Evolutionary conservation across 2,888 invertebrate genomes (phyloP).

Genomic region (Drymonia ruficornis): DNA sequence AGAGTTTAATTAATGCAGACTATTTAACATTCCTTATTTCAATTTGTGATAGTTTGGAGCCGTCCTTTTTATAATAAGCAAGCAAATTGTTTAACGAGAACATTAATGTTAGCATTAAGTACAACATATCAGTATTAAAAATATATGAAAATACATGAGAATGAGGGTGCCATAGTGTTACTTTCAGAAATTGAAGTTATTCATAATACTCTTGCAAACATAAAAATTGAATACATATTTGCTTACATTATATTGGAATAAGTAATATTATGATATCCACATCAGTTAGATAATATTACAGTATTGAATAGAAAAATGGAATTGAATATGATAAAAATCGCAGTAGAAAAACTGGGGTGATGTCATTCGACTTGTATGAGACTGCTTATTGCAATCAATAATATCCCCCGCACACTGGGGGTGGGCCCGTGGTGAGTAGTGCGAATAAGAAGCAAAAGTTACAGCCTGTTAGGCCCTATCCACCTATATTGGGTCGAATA

Average conservation of each 20-base stretch:
- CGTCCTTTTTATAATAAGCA: conserved; percentile 47
- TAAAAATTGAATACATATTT: neutral
- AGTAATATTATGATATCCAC: neutral
- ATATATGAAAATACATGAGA: conserved; percentile 27
- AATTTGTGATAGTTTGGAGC: conserved; percentile 40
- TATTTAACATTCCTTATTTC: conserved; percentile 31
- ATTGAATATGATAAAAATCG: neutral
- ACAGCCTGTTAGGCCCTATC: too few species aligned
- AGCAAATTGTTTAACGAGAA: conserved; percentile 16
- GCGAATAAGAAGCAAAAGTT: too few species aligned
- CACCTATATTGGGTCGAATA: too few species aligned
- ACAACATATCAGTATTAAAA: conserved; percentile 69
- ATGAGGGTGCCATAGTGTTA: conserved; percentile 62
- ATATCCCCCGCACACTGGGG: neutral
- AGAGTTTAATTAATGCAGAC: conserved; percentile 5
- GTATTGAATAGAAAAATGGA: neutral
- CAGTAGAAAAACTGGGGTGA: neutral
- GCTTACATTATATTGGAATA: neutral
- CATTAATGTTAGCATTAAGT: conserved; percentile 45
- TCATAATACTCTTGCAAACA: conserved; percentile 3
- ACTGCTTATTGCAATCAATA: too few species aligned
- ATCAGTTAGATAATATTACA: neutral
- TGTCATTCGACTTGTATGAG: too few species aligned
- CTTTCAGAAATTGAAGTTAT: conserved; percentile 10
- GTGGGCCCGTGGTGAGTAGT: too few species aligned